Conservation (phyloP, 1,140 invertebrate genomes). For the Meloidogyne floridensis region DNA sequence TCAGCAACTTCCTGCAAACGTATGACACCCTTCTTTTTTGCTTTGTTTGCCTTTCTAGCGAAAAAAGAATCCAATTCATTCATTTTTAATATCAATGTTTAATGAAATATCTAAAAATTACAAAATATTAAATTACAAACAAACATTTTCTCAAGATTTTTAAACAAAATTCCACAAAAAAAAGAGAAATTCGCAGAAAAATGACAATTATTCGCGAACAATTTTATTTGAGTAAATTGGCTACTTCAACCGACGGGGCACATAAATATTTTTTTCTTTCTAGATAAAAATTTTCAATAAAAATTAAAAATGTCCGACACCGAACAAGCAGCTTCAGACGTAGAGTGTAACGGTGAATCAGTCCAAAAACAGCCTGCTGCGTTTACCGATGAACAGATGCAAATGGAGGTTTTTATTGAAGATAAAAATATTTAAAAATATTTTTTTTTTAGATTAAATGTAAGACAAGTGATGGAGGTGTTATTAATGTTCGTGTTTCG, state of each 20-base stretch:
- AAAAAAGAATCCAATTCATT: constrained; percentile 37
- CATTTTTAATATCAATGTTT: constrained; percentile 8
- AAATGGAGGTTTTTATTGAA: neutral
- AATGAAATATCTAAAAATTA: neutral
- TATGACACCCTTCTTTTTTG: constrained; percentile 38
- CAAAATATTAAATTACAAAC: no score
- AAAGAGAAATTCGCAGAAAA: no score
- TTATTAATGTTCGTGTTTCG: constrained; percentile 15
- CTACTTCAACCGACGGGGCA: no score
- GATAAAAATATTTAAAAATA: neutral
- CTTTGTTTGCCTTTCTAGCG: constrained; percentile 37
- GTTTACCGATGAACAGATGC: neutral
- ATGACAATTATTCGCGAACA: no score
- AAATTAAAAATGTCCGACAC: neutral
- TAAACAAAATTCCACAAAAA: no score
- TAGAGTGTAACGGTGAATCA: neutral
- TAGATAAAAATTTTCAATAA: neutral
- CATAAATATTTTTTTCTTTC: no score
- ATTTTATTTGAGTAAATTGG: no score
- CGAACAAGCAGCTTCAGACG: neutral
- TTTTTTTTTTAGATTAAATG: constrained; percentile 13
- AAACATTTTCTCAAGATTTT: no score
- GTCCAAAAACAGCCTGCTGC: neutral
- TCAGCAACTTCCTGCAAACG: constrained; percentile 38
- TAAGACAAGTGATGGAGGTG: neutral